phyloP scores from a whole-genome alignment of 64 coral and sea anemone species.

The Dendronephthya gigantea region DNA sequence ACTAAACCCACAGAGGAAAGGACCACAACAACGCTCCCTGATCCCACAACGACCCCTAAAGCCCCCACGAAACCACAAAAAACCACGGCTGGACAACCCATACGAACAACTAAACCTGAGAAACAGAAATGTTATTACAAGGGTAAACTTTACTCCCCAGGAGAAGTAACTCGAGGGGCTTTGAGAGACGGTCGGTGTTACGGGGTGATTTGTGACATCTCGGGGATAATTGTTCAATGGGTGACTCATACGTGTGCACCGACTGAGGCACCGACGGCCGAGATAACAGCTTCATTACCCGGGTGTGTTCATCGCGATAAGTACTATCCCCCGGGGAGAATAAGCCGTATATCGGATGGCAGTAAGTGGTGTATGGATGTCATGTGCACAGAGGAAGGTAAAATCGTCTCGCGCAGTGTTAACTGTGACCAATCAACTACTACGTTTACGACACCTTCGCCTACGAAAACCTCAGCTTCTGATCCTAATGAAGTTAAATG shows the following conservation, averaged over 20 bases:
- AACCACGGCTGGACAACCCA: not conserved
- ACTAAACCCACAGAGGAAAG: too few species aligned
- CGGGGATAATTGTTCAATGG: not conserved
- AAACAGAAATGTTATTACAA: not conserved
- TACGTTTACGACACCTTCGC: too few species aligned
- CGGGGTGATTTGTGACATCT: not conserved
- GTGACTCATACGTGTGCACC: not conserved
- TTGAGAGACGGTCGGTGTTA: not conserved
- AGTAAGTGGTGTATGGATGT: not conserved
- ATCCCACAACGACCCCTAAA: not conserved
- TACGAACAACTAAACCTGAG: not conserved
- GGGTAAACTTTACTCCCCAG: not conserved
- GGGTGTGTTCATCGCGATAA: not conserved
- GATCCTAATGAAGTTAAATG: not conserved
- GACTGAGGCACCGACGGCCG: not conserved
- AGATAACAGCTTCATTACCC: not conserved
- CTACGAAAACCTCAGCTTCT: not conserved
- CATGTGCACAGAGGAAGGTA: not conserved
- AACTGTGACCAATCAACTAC: not conserved
- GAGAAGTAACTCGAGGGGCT: not conserved
- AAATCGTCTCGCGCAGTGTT: not conserved
- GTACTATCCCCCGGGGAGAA: not conserved
- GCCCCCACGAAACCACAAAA: not conserved
- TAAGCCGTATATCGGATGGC: not conserved
- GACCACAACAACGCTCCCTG: not conserved